A percentile compares a stretch with the other conserved stretches of the same genome.
phyloP scores from a whole-genome alignment of 2,888 invertebrate genomes.

The Conistra vaccinii region DNA sequence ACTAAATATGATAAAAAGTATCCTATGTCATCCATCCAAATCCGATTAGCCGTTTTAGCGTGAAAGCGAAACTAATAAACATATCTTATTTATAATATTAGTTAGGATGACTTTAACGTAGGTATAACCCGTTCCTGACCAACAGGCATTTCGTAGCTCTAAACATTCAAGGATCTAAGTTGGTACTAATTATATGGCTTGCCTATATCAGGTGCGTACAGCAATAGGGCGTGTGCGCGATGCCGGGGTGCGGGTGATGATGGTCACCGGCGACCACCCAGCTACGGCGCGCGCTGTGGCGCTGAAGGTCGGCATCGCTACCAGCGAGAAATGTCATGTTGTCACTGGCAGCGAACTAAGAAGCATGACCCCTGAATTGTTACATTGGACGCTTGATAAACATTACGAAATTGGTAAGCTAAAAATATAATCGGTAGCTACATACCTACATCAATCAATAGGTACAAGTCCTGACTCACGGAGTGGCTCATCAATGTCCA shows the following conservation, averaged over 20 bases:
- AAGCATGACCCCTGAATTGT: constrained; percentile 88
- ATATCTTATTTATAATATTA: no score
- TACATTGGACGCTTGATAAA: constrained; percentile 88
- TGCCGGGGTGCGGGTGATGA: constrained; percentile 95
- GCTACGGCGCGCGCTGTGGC: constrained; percentile 95
- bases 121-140: not conserved
- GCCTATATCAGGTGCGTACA: constrained; percentile 74
- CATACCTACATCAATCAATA: no score
- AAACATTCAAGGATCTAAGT: not conserved
- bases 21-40: no score
- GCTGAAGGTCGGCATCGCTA: constrained; percentile 93
- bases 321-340: constrained; percentile 89
- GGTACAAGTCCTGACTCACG: not conserved
- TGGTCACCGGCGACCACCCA: constrained; percentile 96
- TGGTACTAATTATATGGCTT: constrained; percentile 8
- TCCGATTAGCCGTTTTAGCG: no score
- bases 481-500: not conserved
- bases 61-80: no score
- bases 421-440: constrained; percentile 9
- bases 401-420: constrained; percentile 84
- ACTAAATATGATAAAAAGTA: no score
- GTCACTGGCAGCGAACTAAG: constrained; percentile 90
- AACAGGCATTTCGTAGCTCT: not conserved
- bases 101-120: no score
- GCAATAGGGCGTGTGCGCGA: constrained; percentile 93